Conservation (phyloP, 2,113 vertebrate species). For the Xenus cinereus region DNA sequence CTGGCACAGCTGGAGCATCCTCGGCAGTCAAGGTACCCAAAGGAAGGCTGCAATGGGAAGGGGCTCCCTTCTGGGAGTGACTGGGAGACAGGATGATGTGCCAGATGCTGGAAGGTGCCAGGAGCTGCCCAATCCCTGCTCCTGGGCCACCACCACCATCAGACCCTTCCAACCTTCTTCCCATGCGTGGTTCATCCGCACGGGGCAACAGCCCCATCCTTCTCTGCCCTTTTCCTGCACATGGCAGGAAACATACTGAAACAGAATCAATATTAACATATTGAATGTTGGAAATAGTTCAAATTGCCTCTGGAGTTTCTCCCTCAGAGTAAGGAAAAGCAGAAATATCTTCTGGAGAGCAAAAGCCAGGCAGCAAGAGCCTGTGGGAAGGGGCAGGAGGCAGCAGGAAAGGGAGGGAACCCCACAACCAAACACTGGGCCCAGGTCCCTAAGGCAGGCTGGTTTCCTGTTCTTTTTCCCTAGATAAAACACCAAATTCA, state of each 20-base stretch:
- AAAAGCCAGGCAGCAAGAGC: not conserved
- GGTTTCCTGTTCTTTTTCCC: not conserved
- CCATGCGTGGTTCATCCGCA: accelerated
- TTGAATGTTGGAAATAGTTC: not conserved
- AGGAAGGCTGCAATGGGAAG: not conserved
- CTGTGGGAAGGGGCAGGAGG: not conserved
- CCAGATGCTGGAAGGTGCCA: not conserved
- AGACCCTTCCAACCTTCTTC: not conserved
- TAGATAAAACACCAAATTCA: not conserved
- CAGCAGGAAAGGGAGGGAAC: accelerated
- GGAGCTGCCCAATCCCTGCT: not conserved
- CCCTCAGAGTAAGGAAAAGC: not conserved
- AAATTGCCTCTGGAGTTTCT: not conserved
- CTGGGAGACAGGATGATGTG: not conserved
- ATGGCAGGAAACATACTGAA: not conserved
- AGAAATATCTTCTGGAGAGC: not conserved
- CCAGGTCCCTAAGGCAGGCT: accelerated
- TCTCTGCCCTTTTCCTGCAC: not conserved
- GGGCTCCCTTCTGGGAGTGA: accelerated
- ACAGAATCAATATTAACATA: not conserved
- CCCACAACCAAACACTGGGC: not conserved
- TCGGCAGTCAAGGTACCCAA: accelerated
- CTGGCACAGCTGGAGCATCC: not conserved
- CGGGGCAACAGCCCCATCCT: not conserved
- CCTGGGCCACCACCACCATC: accelerated